Conservation (phyloP, 2,888 invertebrate species). For the Rhodophaea formosa region DNA sequence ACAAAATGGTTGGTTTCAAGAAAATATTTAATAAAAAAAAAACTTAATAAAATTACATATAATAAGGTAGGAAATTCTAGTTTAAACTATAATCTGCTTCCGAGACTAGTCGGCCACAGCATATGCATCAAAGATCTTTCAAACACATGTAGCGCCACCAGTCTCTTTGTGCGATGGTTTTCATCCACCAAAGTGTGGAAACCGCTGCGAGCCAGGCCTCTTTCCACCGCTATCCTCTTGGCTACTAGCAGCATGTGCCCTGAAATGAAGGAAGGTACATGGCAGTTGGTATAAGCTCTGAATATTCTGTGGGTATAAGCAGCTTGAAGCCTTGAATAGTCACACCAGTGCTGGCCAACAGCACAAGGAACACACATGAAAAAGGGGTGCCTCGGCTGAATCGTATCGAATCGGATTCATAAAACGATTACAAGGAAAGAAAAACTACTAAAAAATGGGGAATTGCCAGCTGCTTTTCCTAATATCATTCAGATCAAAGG, state of each 20-base stretch:
- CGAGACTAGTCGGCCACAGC: slow-evolving; percentile 58
- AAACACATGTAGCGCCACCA: slow-evolving; percentile 57
- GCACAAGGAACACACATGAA: no score
- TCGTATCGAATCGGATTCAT: no score
- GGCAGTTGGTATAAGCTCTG: neutral
- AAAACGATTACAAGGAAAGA: no score
- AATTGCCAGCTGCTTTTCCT: no score
- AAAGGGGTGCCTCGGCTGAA: no score
- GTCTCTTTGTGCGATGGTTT: slow-evolving; percentile 36
- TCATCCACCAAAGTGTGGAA: slow-evolving; percentile 63
- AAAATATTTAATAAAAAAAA: no score
- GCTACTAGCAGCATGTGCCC: slow-evolving; percentile 92
- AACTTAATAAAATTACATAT: neutral
- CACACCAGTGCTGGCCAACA: no score
- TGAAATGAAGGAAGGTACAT: slow-evolving; percentile 38
- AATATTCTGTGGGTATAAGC: neutral
- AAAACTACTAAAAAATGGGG: no score
- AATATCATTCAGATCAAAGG: no score
- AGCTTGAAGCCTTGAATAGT: no score
- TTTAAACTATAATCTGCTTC: slow-evolving; percentile 42
- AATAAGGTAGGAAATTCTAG: no score
- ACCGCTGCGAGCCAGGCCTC: slow-evolving; percentile 75
- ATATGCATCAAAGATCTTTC: slow-evolving; percentile 59
- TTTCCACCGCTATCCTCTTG: slow-evolving; percentile 86
- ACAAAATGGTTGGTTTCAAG: no score